A percentile compares a stretch with the other conserved stretches of the same genome.
Evolutionary conservation across 1,140 invertebrate species (phyloP).

Genomic region (Drosophila asahinai): DNA sequence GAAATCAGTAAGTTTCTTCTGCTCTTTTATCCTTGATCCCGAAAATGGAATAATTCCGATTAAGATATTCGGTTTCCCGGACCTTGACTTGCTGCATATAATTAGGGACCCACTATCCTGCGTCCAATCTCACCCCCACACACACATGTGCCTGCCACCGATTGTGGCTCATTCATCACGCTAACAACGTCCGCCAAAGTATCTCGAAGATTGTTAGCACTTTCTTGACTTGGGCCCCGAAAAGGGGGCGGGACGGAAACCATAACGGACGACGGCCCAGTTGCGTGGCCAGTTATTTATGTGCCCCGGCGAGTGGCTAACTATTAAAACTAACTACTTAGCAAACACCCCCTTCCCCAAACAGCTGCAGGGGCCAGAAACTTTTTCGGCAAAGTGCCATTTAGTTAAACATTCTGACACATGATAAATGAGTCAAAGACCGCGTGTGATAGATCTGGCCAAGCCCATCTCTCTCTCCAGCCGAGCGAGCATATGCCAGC

Average conservation of each 20-base stretch:
- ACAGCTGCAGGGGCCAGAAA: conserved; percentile 15
- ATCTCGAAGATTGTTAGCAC: conserved; percentile 79
- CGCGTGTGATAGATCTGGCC: conserved; percentile 50
- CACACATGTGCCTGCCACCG: conserved; percentile 7
- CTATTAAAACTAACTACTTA: conserved; percentile 84
- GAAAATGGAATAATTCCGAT: conserved; percentile 26
- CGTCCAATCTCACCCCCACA: neutral
- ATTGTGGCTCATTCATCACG: conserved; percentile 60
- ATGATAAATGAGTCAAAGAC: conserved; percentile 79
- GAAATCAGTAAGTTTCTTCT: neutral
- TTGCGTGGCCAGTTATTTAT: conserved; percentile 75
- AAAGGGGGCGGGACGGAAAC: conserved; percentile 17
- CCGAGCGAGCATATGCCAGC: conserved; percentile 57
- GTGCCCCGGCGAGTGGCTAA: conserved; percentile 62
- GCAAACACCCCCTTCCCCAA: conserved; percentile 58
- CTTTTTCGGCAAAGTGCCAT: conserved; percentile 79
- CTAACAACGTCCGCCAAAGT: conserved; percentile 67
- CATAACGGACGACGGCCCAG: conserved; percentile 30
- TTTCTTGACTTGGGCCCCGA: conserved; percentile 45
- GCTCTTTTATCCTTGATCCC: neutral
- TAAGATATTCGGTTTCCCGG: conserved; percentile 26
- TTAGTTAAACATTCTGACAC: conserved; percentile 80
- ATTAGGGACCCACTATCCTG: conserved; percentile 29
- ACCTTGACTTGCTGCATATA: conserved; percentile 44
- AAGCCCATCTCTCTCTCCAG: conserved; percentile 49